Percentiles rank a stretch among this genome's conserved stretches.
Conservation (phyloP, 2,888 invertebrate species). For the Terebella lapidaria region DNA sequence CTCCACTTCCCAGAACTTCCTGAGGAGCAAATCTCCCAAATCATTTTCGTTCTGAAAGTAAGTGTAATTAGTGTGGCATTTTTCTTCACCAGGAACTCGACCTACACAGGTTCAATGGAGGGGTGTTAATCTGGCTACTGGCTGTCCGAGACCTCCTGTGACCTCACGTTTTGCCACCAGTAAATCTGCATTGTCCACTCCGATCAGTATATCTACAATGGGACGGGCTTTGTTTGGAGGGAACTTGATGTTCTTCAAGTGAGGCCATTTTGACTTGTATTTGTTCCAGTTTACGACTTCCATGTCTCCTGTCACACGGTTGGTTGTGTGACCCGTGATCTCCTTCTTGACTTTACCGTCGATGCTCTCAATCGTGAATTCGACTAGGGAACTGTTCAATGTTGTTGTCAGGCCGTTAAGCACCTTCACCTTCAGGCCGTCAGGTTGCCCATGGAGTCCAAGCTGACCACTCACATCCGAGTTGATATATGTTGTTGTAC, state of each 20-base stretch:
- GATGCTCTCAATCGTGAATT: slow-evolving; percentile 7
- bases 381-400: slow-evolving; percentile 8
- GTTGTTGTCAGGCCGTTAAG: slow-evolving; percentile 4
- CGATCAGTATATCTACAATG: slow-evolving; percentile 18
- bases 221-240: too few species aligned
- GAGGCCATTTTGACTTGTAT: background rate
- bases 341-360: slow-evolving; percentile 4
- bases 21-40: background rate
- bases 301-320: slow-evolving; percentile 11
- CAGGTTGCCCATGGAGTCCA: background rate
- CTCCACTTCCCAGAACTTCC: too few species aligned
- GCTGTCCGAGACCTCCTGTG: slow-evolving; percentile 15
- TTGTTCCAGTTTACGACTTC: slow-evolving; percentile 8
- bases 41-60: background rate
- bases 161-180: too few species aligned
- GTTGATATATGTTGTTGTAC: slow-evolving; percentile 3
- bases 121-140: too few species aligned
- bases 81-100: background rate
- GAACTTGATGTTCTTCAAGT: slow-evolving; percentile 14
- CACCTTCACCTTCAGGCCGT: slow-evolving; percentile 4
- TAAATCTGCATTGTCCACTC: slow-evolving; percentile 19
- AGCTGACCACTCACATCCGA: slow-evolving; percentile 1
- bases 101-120: slow-evolving; percentile 25
- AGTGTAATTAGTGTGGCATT: background rate
- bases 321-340: slow-evolving; percentile 5